Evolutionary conservation across 2,888 invertebrate species (phyloP).

Genomic region (Stenoptilia bipunctidactyla): DNA sequence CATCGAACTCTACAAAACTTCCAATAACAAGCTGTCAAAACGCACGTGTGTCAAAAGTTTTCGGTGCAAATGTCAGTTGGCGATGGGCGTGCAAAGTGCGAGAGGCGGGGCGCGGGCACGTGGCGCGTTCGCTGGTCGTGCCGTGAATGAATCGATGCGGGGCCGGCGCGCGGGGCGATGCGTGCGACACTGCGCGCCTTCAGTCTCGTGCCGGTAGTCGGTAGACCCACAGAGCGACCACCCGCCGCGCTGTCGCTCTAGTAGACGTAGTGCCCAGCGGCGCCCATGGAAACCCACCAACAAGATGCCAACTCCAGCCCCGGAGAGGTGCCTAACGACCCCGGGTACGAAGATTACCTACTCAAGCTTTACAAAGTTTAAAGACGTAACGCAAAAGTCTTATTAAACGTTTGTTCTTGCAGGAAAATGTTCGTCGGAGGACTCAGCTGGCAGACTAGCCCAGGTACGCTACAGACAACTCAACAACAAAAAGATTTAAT

Average conservation of each 20-base stretch:
- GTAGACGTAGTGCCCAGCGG: conserved; percentile 72
- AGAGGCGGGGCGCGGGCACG: conserved; percentile 42
- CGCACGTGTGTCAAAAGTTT: too few species aligned
- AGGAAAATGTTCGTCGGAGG: conserved; percentile 99
- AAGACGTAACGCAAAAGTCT: conserved; percentile 18
- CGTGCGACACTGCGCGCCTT: conserved; percentile 68
- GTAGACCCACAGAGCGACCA: conserved; percentile 76
- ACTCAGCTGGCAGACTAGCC: conserved; percentile 99
- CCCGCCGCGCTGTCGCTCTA: conserved; percentile 69
- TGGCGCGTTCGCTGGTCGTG: conserved; percentile 64
- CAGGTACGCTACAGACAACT: conserved; percentile 78
- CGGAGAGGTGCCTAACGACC: conserved; percentile 94
- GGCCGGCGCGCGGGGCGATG: conserved; percentile 46
- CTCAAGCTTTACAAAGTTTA: conserved; percentile 16
- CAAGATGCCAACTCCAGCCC: conserved; percentile 88
- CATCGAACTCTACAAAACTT: too few species aligned
- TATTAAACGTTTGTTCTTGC: conserved; percentile 71
- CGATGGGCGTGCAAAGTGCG: conserved; percentile 30
- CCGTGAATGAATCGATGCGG: conserved; percentile 68
- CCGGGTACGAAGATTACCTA: conserved; percentile 77
- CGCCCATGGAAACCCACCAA: conserved; percentile 80
- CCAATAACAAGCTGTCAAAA: too few species aligned
- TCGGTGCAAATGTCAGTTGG: conserved; percentile 5
- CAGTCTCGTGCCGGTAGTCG: conserved; percentile 75
- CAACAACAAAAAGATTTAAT: too few species aligned